A percentile compares a stretch with the other conserved stretches of the same genome.
phyloP scores from a whole-genome alignment of 2,888 invertebrate genomes.

The Amblyteles armatorius region DNA sequence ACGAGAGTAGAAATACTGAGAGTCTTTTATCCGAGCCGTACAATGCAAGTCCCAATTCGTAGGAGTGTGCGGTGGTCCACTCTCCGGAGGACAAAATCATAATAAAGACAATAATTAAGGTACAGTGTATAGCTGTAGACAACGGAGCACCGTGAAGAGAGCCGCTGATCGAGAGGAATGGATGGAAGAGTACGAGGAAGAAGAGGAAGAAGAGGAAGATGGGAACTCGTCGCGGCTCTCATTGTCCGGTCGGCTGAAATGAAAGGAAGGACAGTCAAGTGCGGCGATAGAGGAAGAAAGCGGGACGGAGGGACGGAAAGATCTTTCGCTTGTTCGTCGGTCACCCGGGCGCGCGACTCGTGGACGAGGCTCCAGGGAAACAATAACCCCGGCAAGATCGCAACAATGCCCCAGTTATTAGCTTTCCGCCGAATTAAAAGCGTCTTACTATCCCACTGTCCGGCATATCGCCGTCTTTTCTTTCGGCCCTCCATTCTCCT shows the following conservation, averaged over 20 bases:
- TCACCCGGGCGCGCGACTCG: constrained; percentile 66
- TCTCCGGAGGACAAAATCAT: constrained; percentile 79
- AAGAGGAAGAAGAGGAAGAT: constrained; percentile 58
- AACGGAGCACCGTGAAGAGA: neutral
- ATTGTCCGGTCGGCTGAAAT: constrained; percentile 80
- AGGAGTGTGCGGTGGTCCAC: constrained; percentile 56
- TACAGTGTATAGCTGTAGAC: constrained; percentile 70
- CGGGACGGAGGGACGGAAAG: constrained; percentile 27
- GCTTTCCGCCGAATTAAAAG: constrained; percentile 82
- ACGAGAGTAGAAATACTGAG: constrained; percentile 1
- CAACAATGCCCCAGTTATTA: constrained; percentile 83
- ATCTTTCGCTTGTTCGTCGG: constrained; percentile 45
- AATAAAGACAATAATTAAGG: constrained; percentile 83
- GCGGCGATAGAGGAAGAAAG: constrained; percentile 59
- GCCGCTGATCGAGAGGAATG: constrained; percentile 30
- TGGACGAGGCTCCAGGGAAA: constrained; percentile 76
- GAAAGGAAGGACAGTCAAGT: constrained; percentile 67
- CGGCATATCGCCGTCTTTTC: constrained; percentile 48
- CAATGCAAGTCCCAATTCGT: constrained; percentile 26
- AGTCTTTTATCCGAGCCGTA: constrained; percentile 34
- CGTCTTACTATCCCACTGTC: constrained; percentile 60
- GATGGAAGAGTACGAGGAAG: constrained; percentile 27
- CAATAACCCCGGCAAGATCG: constrained; percentile 80
- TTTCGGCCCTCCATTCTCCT: constrained; percentile 33
- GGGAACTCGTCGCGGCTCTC: constrained; percentile 76